Conservation (phyloP, 2,113 vertebrate genomes). For the Plecturocebus donacophilus region DNA sequence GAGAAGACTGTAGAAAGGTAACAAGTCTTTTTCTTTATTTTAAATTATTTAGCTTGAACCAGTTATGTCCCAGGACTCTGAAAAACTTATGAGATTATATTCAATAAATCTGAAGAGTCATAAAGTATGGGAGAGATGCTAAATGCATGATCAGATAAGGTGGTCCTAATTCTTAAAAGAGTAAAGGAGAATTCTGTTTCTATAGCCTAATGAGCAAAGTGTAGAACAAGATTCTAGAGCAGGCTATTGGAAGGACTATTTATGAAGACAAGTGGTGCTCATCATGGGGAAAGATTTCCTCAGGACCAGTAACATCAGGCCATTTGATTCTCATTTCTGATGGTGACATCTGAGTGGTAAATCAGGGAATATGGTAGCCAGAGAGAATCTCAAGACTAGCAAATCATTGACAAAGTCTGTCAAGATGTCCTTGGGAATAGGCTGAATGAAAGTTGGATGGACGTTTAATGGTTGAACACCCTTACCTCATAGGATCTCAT, state of each 20-base stretch:
- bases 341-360: not conserved
- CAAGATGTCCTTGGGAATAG: not conserved
- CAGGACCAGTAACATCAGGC: not conserved
- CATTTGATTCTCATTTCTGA: constrained; percentile 38
- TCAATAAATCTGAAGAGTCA: constrained; percentile 34
- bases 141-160: not conserved
- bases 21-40: not conserved
- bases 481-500: not conserved
- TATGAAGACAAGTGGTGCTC: not conserved
- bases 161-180: constrained; percentile 16
- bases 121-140: not conserved
- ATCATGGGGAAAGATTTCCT: not conserved
- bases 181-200: not conserved
- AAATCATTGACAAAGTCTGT: constrained; percentile 22
- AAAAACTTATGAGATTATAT: constrained; percentile 18
- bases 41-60: not conserved
- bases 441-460: not conserved
- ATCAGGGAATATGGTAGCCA: not conserved
- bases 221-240: not conserved
- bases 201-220: constrained; percentile 17
- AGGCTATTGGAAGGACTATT: not conserved
- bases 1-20: not conserved
- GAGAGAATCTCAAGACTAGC: constrained; percentile 35
- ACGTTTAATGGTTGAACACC: constrained; percentile 3
- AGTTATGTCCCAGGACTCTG: not conserved